A percentile compares a stretch with the other conserved stretches of the same genome.
Conservation (phyloP, 2,888 invertebrate genomes). For the Drepanosiphum platanoidis region DNA sequence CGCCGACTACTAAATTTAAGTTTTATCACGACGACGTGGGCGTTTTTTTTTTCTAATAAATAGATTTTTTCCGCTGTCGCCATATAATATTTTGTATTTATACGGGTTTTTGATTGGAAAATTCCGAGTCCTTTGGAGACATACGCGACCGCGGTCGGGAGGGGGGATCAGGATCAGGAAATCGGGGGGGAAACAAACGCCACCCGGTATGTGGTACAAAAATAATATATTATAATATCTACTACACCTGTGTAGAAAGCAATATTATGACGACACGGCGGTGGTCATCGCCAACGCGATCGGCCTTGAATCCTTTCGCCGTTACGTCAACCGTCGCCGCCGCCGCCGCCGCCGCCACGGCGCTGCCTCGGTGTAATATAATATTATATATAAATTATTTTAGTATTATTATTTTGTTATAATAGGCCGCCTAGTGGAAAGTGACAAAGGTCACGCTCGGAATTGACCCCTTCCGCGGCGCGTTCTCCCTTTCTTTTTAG, state of each 20-base stretch:
- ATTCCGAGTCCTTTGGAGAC: no score
- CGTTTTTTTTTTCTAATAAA: no score
- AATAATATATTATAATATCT: slow-evolving; percentile 8
- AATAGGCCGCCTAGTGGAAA: background rate
- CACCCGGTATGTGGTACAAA: no score
- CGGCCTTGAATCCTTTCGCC: slow-evolving; percentile 61
- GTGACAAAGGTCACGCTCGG: background rate
- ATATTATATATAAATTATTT: background rate
- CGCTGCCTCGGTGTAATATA: background rate
- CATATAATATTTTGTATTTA: no score
- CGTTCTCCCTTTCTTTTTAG: background rate
- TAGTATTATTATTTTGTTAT: background rate
- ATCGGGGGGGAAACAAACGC: no score
- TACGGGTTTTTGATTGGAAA: no score
- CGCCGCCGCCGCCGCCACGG: background rate
- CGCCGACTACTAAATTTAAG: no score
- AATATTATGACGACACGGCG: slow-evolving; percentile 48
- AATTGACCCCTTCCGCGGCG: background rate
- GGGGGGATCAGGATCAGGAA: no score
- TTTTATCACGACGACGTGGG: no score
- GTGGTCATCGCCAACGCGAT: slow-evolving; percentile 51
- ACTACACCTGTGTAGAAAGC: slow-evolving; percentile 6
- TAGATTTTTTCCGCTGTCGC: no score
- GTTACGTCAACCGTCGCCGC: slow-evolving; percentile 46
- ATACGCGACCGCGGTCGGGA: no score